Evolutionary conservation across 2,888 invertebrate species (phyloP).

Genomic region (Coenonympha arcania): DNA sequence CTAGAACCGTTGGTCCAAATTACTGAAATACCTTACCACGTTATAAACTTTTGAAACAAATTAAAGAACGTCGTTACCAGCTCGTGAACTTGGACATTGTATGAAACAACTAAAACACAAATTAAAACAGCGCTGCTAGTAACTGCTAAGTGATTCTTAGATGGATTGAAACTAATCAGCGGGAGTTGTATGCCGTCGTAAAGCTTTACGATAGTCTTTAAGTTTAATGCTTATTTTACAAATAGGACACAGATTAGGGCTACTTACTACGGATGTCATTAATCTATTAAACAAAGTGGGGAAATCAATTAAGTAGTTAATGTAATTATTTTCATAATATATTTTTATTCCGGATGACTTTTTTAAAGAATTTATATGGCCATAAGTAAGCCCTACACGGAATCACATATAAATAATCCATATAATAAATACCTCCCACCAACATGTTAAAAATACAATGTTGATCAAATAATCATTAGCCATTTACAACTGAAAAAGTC

Average conservation of each 20-base stretch:
- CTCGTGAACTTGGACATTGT: background rate
- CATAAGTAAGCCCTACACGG: too few relatives aligned
- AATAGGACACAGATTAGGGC: background rate
- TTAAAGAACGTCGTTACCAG: background rate
- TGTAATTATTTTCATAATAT: too few relatives aligned
- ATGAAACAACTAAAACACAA: background rate
- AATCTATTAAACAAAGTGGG: too few relatives aligned
- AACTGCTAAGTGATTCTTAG: background rate
- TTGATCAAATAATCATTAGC: too few relatives aligned
- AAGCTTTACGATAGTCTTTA: background rate
- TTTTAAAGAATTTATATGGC: too few relatives aligned
- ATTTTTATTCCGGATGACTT: too few relatives aligned
- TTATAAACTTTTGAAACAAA: background rate
- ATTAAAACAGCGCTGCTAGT: background rate
- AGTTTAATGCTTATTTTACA: background rate
- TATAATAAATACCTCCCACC: too few relatives aligned
- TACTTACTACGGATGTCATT: background rate
- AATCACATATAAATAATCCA: too few relatives aligned
- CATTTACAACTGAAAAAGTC: too few relatives aligned
- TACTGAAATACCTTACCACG: background rate
- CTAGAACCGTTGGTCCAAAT: background rate
- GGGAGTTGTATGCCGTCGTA: background rate
- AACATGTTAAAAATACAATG: too few relatives aligned
- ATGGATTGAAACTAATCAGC: constrained; percentile 3
- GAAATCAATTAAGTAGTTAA: too few relatives aligned